phyloP scores from a whole-genome alignment of 2,797 vertebrate genomes.

The Sciaenops ocellatus region DNA sequence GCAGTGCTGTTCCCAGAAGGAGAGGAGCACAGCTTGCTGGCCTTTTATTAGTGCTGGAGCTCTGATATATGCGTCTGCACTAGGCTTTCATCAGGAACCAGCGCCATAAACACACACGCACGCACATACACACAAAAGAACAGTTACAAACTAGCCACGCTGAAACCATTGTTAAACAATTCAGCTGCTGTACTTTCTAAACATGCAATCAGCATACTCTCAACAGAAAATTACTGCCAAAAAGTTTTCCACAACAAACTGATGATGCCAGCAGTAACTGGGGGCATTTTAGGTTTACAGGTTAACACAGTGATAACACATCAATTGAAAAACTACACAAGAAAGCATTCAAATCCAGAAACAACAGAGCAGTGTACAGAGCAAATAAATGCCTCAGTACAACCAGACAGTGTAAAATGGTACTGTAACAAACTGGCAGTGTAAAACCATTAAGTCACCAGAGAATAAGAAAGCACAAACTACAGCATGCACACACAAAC shows the following conservation, averaged over 20 bases:
- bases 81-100: constrained; percentile 86
- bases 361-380: constrained; percentile 50
- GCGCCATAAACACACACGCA: constrained; percentile 77
- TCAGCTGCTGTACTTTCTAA: constrained; percentile 54
- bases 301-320: constrained; percentile 59
- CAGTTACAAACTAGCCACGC: constrained; percentile 59
- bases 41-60: constrained; percentile 87
- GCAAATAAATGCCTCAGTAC: constrained; percentile 57
- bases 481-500: constrained; percentile 44
- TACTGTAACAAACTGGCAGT: constrained; percentile 68
- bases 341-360: constrained; percentile 62
- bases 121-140: constrained; percentile 59
- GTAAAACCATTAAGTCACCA: constrained; percentile 75
- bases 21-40: constrained; percentile 84
- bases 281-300: constrained; percentile 44
- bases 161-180: constrained; percentile 62
- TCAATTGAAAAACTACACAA: constrained; percentile 34
- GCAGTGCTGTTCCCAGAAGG: constrained; percentile 84
- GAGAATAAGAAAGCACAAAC: constrained; percentile 73
- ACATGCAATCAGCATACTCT: constrained; percentile 59
- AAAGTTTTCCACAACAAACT: constrained; percentile 60
- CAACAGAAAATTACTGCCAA: constrained; percentile 57
- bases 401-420: constrained; percentile 48
- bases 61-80: constrained; percentile 86
- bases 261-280: constrained; percentile 43